These are phyloP conservation scores for Semaprochilodus insignis DNA, from an alignment of 2,797 vertebrate genomes.

Conservation along the genomic window DNA sequence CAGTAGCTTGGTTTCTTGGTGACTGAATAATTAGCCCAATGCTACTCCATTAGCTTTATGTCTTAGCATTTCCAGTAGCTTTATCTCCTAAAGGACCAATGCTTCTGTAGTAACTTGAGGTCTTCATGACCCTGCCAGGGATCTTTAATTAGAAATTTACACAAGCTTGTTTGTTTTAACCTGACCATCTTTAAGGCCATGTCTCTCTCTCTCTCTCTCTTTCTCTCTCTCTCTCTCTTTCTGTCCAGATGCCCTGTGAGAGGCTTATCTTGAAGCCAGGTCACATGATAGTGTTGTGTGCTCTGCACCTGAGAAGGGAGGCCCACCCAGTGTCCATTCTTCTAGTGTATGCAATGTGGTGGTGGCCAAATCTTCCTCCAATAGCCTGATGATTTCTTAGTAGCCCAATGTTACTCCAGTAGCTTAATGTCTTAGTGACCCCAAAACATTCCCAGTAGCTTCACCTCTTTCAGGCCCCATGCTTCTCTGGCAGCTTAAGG, in stretches of 20 bases:
- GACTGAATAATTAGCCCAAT: neutral
- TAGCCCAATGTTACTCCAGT: neutral
- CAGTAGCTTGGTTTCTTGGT: neutral
- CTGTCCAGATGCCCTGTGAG: slow-evolving; percentile 30
- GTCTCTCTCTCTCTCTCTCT: too few relatives aligned
- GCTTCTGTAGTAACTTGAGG: neutral
- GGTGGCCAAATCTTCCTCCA: neutral
- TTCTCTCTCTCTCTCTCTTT: neutral
- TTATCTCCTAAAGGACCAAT: neutral
- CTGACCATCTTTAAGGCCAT: slow-evolving; percentile 18
- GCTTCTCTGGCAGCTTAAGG: neutral
- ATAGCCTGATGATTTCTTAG: neutral
- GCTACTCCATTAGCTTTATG: neutral
- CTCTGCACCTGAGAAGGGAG: slow-evolving; percentile 27
- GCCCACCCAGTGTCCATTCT: slow-evolving; percentile 13
- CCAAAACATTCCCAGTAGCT: neutral
- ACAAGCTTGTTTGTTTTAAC: slow-evolving; percentile 5
- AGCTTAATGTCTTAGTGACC: neutral
- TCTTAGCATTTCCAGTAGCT: neutral
- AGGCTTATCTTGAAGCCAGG: slow-evolving; percentile 31
- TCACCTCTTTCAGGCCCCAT: neutral
- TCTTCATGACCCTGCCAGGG: neutral
- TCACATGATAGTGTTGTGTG: slow-evolving; percentile 45
- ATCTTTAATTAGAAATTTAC: slow-evolving; percentile 49
- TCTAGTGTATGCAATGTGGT: slow-evolving; percentile 35